Evolutionary conservation across 92 coral and sea anemone genomes (phyloP).

Genomic region (Muricea muricata): DNA sequence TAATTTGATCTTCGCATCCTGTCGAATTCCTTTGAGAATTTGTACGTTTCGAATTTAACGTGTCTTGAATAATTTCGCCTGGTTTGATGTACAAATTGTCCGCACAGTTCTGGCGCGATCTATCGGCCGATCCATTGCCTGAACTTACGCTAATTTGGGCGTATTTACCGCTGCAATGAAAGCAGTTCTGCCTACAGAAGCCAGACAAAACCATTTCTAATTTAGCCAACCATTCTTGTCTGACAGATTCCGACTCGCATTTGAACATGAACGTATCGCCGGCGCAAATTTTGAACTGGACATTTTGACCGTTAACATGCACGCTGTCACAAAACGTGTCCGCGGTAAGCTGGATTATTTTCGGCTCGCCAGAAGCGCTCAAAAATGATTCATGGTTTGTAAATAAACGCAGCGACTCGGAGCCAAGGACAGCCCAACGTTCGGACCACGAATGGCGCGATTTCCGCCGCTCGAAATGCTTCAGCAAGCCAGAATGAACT

Average conservation of each 20-base stretch:
- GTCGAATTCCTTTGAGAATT: neutral
- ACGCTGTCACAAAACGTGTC: neutral
- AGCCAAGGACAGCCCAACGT: conserved; percentile 15
- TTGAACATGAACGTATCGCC: neutral
- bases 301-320: neutral
- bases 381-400: conserved; percentile 19
- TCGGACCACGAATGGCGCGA: conserved; percentile 24
- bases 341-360: conserved; percentile 3
- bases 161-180: conserved; percentile 1
- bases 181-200: conserved; percentile 16
- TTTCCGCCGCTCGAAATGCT: conserved; percentile 2
- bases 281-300: neutral
- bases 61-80: neutral
- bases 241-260: conserved; percentile 10
- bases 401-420: conserved; percentile 15
- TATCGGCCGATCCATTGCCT: neutral
- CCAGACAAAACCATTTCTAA: neutral
- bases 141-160: neutral
- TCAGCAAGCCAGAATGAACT: neutral
- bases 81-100: neutral
- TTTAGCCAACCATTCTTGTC: conserved; percentile 11
- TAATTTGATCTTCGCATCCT: conserved; percentile 13
- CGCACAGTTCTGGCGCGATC: neutral
- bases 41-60: neutral
- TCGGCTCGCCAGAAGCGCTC: conserved; percentile 1